Evolutionary conservation across 2,888 invertebrate species (phyloP).

Genomic region (Sericinus montela): DNA sequence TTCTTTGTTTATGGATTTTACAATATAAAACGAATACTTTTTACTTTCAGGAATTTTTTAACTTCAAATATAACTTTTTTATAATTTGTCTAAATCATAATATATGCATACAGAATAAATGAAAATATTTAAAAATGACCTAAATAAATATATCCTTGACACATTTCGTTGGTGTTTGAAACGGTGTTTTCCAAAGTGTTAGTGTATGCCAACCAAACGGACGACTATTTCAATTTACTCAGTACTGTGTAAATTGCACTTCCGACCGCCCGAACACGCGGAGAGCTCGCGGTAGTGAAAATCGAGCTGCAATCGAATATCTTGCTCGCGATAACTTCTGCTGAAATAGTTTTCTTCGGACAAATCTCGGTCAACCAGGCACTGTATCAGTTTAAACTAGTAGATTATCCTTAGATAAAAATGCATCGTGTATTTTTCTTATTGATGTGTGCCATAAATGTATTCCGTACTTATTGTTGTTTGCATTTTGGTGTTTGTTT

Average conservation of each 20-base stretch:
- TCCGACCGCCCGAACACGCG: conserved; percentile 9
- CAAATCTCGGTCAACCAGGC: neutral
- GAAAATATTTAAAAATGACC: too few species aligned
- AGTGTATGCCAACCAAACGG: conserved; percentile 1
- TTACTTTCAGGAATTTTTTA: too few species aligned
- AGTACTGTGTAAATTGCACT: conserved; percentile 11
- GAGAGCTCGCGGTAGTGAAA: neutral
- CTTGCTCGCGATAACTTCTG: conserved; percentile 1
- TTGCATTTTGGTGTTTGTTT: neutral
- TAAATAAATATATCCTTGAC: too few species aligned
- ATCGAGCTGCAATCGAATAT: neutral
- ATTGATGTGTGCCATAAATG: neutral
- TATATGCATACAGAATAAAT: too few species aligned
- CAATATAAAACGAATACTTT: too few species aligned
- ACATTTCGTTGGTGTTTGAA: neutral
- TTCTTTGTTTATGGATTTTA: too few species aligned
- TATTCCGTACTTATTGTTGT: neutral
- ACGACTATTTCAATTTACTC: conserved; percentile 10
- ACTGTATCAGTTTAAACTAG: conserved; percentile 18
- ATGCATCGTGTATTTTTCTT: neutral
- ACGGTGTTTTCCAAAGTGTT: neutral
- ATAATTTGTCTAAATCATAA: too few species aligned
- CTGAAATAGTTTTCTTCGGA: neutral
- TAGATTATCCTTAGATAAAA: too few species aligned
- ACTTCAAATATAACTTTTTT: too few species aligned